These are phyloP conservation scores for Mastomys natalensis DNA, from an alignment of 2,113 vertebrate species.

Conservation along the genomic window DNA sequence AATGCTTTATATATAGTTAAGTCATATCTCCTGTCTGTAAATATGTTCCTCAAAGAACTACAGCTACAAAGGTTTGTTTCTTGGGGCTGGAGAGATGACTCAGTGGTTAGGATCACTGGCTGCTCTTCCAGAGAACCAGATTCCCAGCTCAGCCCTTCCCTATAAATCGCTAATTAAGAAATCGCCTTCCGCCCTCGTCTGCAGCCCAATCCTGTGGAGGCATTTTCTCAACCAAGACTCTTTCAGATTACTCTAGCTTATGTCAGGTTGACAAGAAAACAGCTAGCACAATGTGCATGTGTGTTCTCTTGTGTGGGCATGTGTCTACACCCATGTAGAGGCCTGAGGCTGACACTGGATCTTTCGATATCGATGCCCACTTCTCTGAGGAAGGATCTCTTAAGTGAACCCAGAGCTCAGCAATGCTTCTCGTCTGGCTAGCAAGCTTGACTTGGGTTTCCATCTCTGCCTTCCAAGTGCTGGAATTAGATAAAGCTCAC, in stretches of 20 bases:
- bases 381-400: background rate
- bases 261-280: background rate
- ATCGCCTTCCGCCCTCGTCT: background rate
- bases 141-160: too few species aligned
- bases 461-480: background rate
- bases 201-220: background rate
- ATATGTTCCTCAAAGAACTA: background rate
- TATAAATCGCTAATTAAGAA: background rate
- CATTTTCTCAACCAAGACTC: background rate
- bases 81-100: background rate
- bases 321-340: background rate
- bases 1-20: background rate
- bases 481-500: background rate
- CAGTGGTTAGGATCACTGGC: background rate
- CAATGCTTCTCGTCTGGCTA: background rate
- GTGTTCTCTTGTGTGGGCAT: background rate
- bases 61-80: background rate
- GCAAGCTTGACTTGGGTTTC: background rate
- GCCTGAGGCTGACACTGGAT: background rate
- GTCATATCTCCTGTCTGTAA: background rate
- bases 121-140: background rate
- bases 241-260: background rate
- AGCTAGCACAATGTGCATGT: background rate
- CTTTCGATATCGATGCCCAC: background rate
- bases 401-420: background rate